Base-by-base conservation (phyloP, 64 coral and sea anemone species). In the Cladopsammia gracilis region DNA sequence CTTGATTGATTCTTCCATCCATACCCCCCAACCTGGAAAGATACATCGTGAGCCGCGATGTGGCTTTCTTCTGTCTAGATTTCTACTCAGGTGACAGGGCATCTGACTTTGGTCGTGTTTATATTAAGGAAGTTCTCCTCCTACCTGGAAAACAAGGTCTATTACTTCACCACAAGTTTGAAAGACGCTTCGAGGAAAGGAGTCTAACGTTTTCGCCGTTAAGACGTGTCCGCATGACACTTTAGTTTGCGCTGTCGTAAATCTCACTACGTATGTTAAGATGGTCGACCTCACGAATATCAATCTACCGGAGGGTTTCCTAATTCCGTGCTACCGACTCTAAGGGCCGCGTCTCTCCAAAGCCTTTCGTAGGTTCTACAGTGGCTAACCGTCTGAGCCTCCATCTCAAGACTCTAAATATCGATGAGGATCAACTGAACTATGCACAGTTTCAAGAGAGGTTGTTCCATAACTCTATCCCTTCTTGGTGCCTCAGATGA, bases 401-500 rank as follows among this genome's bases (percentile, higher is more conserved):
- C 9, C 67, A 88, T 16, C 67, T 88, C 6, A 88, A 50, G 66
- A 25, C 66, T 0, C 10, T 58, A 25, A 45, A 45, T 13, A 88
- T 88, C 4, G 26, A 88, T 56, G 52, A 24, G 13, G 68, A 46
- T 1, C 67, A 88, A n/a, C n/a, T n/a, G n/a, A 58, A 50, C 85
- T 12, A 88, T 88, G 85, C 85, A 88, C 53, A 88, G 69, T 19
- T 73, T 74, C 26, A 18, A 67, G 11, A 88, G 68, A 3, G 68
- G 85, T 7, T 88, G 85, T 16, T 72, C 85, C 58, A 88, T 88
- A 14, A 88, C 85, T 25, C 50, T 88, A 1, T 73, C 85, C 7
- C 69, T 88, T 15, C 46, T 88, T 1, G 85, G 85, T 11, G 85
- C 71, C 9, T 42, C 85, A 22, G 11, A 19, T 14, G 82, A 85